phyloP scores from a whole-genome alignment of 2,888 invertebrate genomes.

The Drosophila crucigera region DNA sequence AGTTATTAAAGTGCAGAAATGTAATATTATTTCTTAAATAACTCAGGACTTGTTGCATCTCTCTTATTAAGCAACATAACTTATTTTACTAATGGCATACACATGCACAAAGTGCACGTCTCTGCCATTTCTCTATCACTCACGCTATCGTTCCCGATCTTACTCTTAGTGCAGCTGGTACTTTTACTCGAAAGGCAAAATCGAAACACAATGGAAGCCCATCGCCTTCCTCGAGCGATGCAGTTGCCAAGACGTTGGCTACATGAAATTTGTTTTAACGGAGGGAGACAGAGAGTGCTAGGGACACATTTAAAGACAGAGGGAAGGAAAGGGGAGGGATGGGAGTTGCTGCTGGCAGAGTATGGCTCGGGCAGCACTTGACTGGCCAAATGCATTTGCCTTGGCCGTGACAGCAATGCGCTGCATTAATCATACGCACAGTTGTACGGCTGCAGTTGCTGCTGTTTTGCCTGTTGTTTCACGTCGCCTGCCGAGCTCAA shows the following conservation, averaged over 20 bases:
- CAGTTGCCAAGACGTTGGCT: slow-evolving; percentile 36
- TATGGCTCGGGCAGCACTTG: slow-evolving; percentile 10
- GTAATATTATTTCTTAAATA: slow-evolving; percentile 5
- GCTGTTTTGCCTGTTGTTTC: slow-evolving; percentile 12
- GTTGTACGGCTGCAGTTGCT: slow-evolving; percentile 39
- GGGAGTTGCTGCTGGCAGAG: not conserved
- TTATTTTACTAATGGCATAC: not conserved
- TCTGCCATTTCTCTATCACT: not conserved
- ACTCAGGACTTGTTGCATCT: slow-evolving; percentile 1
- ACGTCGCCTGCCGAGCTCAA: slow-evolving; percentile 28
- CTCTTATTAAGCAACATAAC: not conserved
- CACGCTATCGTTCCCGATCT: not conserved
- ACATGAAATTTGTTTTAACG: slow-evolving; percentile 33
- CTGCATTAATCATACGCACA: slow-evolving; percentile 67
- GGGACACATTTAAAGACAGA: not conserved
- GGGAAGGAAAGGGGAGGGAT: no score
- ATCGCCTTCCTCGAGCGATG: slow-evolving; percentile 3
- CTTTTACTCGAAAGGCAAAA: slow-evolving; percentile 9
- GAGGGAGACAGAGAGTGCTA: not conserved
- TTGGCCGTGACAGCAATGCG: slow-evolving; percentile 32
- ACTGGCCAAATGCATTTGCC: slow-evolving; percentile 50
- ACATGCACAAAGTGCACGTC: not conserved
- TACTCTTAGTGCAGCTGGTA: not conserved
- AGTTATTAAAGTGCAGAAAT: slow-evolving; percentile 1
- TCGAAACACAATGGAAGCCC: slow-evolving; percentile 8